phyloP scores from a whole-genome alignment of 2,888 invertebrate genomes.

The Drosophila flavopinicola region DNA sequence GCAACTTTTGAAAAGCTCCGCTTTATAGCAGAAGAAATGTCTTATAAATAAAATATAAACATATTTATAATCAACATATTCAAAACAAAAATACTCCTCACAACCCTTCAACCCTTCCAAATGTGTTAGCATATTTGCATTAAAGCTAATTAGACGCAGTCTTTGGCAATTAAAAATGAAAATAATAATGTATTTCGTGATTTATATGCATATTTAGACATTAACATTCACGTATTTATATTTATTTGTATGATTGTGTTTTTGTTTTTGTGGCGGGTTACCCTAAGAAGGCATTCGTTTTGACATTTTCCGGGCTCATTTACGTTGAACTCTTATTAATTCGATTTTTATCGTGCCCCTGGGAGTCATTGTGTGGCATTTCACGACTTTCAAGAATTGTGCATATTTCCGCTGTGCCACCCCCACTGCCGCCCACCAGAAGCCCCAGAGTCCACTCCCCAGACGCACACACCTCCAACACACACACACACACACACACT shows the following conservation, averaged over 20 bases:
- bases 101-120: too few relatives aligned
- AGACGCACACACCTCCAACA: neutral
- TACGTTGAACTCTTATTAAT: constrained; percentile 84
- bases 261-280: constrained; percentile 15
- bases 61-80: too few relatives aligned
- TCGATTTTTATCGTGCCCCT: constrained; percentile 84
- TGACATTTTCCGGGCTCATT: constrained; percentile 77
- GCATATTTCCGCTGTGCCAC: constrained; percentile 63
- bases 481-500: constrained; percentile 2
- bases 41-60: too few relatives aligned
- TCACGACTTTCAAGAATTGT: constrained; percentile 70
- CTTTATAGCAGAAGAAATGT: too few relatives aligned
- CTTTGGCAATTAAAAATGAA: constrained; percentile 49
- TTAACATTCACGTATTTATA: constrained; percentile 6
- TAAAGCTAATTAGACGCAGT: constrained; percentile 42
- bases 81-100: too few relatives aligned
- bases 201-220: constrained; percentile 11
- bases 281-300: constrained; percentile 27
- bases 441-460: neutral
- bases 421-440: neutral
- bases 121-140: constrained; percentile 8
- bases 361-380: constrained; percentile 83
- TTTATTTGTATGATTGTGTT: constrained; percentile 4
- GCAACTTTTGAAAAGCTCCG: too few relatives aligned
- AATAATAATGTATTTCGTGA: constrained; percentile 42